Evolutionary conservation across 2,113 vertebrate genomes (phyloP).

Genomic region (Hemiscyllium ocellatum): DNA sequence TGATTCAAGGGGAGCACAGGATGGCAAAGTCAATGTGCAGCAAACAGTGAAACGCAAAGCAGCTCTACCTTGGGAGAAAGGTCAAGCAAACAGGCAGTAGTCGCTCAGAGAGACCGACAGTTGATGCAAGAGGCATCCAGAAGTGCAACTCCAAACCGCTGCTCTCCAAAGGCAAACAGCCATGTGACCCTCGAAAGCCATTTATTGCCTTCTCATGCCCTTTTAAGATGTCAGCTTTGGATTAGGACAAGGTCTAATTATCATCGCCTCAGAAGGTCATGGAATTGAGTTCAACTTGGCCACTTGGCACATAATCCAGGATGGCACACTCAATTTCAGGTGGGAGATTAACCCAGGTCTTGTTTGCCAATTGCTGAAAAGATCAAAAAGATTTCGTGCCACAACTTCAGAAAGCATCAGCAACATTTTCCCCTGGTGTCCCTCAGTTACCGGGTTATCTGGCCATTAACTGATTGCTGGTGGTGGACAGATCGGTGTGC

Average conservation of each 20-base stretch:
- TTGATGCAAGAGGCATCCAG: neutral
- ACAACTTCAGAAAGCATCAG: neutral
- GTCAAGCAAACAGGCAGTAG: neutral
- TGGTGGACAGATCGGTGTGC: neutral
- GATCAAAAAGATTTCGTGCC: neutral
- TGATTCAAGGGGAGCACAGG: neutral
- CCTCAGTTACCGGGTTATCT: neutral
- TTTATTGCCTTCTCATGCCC: neutral
- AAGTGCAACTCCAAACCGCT: neutral
- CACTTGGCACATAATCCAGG: neutral
- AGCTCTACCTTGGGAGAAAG: neutral
- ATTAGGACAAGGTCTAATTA: no score
- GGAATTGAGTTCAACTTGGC: neutral
- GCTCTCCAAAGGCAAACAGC: neutral
- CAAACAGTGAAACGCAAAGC: neutral
- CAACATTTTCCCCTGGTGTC: neutral
- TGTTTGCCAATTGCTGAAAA: fast-evolving
- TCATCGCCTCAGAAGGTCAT: neutral
- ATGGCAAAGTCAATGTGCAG: neutral
- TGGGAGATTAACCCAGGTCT: neutral
- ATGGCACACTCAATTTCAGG: neutral
- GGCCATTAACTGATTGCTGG: neutral
- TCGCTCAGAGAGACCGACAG: neutral
- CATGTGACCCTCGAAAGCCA: neutral
- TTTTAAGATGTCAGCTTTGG: neutral